Percentiles rank a stretch among this genome's conserved stretches.
phyloP scores from a whole-genome alignment of 2,888 invertebrate species.

The Belgica antarctica region DNA sequence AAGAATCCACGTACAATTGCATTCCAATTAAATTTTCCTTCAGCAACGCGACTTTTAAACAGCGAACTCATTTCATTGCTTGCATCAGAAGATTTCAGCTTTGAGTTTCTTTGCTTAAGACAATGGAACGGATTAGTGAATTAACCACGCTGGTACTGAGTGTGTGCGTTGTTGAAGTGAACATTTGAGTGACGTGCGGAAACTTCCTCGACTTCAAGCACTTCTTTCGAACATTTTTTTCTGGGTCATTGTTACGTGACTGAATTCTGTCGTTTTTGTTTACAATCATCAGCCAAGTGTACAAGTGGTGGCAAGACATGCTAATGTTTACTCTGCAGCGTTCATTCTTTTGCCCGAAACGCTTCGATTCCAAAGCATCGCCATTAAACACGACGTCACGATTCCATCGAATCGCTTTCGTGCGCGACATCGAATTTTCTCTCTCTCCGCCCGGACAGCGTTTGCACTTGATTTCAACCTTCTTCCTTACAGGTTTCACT shows the following conservation, averaged over 20 bases:
- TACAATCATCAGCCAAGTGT: no score
- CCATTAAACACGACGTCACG: constrained; percentile 11
- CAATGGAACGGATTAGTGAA: constrained; percentile 5
- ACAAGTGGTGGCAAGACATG: constrained; percentile 7
- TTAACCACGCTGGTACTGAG: neutral
- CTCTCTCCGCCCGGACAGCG: neutral
- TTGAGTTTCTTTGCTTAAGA: no score
- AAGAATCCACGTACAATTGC: no score
- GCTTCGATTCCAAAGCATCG: constrained; percentile 4
- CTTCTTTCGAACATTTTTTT: neutral
- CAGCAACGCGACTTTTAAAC: no score
- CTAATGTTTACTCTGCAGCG: neutral
- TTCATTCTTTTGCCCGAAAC: neutral
- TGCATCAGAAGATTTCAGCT: no score
- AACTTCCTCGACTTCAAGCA: neutral
- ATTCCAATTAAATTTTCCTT: no score
- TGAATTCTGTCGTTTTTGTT: neutral
- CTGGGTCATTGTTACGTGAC: constrained; percentile 6
- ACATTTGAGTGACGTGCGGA: constrained; percentile 12
- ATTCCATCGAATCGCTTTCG: constrained; percentile 5
- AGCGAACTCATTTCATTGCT: no score
- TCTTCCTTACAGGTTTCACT: neutral
- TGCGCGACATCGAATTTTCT: constrained; percentile 7
- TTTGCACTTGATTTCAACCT: neutral
- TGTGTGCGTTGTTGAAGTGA: neutral